Base-by-base conservation (phyloP, 2,797 vertebrate species). In the Acrossocheilus fasciatus region DNA sequence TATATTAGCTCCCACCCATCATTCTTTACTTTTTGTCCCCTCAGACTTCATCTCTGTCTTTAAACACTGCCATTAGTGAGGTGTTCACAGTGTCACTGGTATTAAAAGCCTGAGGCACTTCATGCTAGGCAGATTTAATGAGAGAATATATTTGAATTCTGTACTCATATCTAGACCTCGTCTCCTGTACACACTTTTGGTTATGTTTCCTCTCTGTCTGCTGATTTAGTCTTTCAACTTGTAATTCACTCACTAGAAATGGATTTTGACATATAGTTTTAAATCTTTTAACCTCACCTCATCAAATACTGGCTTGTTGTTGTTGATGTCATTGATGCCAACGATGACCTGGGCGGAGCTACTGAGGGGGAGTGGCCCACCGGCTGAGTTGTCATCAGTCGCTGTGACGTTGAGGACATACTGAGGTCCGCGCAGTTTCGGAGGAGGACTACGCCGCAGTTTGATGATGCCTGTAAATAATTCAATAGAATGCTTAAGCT, bases 241-340 rank as follows among this genome's bases (percentile, higher is more conserved):
- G n/a, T 47, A 52, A 39, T 52, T 23, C 11, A 23, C 18, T 68
- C 3, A 34, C 15, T 81, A 39, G 14, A 36, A 52, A 39, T 1
- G 23, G 36, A 72, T 47, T 43, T 74, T 34, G 18, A 62, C 39
- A 47, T 80, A 34, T 12, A 59, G 39, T 14, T 45, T 73, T 15
- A 34, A 15, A 43, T 30, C 59, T 36, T 59, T 5, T 23, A 72
- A 50, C 36, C 92, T 93, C 89, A 97, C 97, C 96, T 96, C 94
- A 64, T 94, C 93, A 89, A 98, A 98, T 73, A 97, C 85, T 2
- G 97, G 97, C 26, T 97, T 97, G 94, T 98, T 97, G 92, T 97
- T 97, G 93, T 98, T 98, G 89, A 97, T 86, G 87, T 98, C 97
- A 0, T 97, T 97, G 93, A 98, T 96, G 36, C 96, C 96, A 45